Evolutionary conservation across 2,797 vertebrate species (phyloP).

Genomic region (Aulostomus chinensis): DNA sequence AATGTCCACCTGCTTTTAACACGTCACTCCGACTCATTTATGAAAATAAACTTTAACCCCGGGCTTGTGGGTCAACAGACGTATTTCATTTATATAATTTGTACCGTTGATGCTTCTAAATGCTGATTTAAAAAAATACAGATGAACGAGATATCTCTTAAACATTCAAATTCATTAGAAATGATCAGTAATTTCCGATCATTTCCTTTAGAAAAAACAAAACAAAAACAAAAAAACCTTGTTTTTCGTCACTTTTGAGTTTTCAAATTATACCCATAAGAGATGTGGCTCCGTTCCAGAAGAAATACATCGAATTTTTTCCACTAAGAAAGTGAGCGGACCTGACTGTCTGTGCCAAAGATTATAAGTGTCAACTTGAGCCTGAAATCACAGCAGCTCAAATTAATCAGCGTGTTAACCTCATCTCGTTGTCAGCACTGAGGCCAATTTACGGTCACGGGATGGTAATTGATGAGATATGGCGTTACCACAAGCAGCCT

Average conservation of each 20-base stretch:
- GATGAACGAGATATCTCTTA: too few relatives aligned
- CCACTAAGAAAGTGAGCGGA: constrained; percentile 58
- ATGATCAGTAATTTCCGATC: too few relatives aligned
- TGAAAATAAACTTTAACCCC: constrained; percentile 4
- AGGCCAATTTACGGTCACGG: constrained; percentile 75
- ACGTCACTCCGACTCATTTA: background rate
- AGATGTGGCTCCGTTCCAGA: constrained; percentile 14
- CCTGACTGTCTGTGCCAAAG: constrained; percentile 71
- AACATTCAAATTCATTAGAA: constrained; percentile 1
- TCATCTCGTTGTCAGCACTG: constrained; percentile 71
- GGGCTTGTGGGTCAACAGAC: constrained; percentile 1
- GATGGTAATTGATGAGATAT: constrained; percentile 77
- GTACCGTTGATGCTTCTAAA: too few relatives aligned
- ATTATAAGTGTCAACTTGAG: constrained; percentile 73
- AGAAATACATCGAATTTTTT: constrained; percentile 60
- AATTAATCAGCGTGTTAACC: constrained; percentile 79
- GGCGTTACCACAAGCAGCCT: constrained; percentile 74
- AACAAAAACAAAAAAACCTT: too few relatives aligned
- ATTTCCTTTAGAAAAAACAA: too few relatives aligned
- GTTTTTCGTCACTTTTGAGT: constrained; percentile 28
- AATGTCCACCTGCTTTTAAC: too few relatives aligned
- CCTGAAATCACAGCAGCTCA: constrained; percentile 76
- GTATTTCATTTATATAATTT: constrained; percentile 1
- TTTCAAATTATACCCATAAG: constrained; percentile 41
- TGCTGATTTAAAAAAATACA: too few relatives aligned